Evolutionary conservation across 37 sponge, comb jelly and placozoan species (phyloP).

Genomic region (Chondrosia reniformis): DNA sequence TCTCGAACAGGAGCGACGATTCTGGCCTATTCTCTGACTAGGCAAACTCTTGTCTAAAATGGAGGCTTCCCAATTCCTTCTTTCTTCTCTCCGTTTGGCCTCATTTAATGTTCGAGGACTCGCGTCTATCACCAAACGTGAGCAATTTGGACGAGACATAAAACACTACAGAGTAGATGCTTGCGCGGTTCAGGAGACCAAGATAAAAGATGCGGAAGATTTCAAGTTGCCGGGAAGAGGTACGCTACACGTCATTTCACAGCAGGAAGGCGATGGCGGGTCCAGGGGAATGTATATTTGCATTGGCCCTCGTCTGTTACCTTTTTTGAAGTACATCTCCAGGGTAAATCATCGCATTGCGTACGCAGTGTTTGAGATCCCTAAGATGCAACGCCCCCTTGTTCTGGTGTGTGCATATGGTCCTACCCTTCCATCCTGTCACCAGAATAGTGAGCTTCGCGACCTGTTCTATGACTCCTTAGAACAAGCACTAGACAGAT

Average conservation of each 20-base stretch:
- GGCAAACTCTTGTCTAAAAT: not conserved
- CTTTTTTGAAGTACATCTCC: not conserved
- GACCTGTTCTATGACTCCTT: too few species aligned
- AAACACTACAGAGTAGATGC: not conserved
- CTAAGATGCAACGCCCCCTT: not conserved
- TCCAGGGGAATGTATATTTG: not conserved
- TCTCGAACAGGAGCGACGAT: not conserved
- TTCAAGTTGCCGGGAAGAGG: conserved; percentile 8
- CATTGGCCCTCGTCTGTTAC: not conserved
- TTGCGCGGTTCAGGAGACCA: not conserved
- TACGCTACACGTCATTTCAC: not conserved
- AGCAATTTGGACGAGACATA: not conserved
- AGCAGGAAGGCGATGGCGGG: not conserved
- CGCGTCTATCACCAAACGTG: not conserved
- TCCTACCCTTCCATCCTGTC: conserved; percentile 11
- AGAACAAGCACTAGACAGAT: not conserved
- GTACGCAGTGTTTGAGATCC: not conserved
- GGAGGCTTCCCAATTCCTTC: not conserved
- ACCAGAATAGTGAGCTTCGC: not conserved
- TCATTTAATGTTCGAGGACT: not conserved
- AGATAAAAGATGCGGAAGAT: not conserved
- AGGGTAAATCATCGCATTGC: not conserved
- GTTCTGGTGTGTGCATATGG: conserved; percentile 1
- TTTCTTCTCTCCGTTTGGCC: not conserved
- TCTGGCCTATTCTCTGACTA: not conserved